A percentile compares a stretch with the other conserved stretches of the same genome.
Conservation (phyloP, 1,140 invertebrate species). For the Monomorium pharaonis region DNA sequence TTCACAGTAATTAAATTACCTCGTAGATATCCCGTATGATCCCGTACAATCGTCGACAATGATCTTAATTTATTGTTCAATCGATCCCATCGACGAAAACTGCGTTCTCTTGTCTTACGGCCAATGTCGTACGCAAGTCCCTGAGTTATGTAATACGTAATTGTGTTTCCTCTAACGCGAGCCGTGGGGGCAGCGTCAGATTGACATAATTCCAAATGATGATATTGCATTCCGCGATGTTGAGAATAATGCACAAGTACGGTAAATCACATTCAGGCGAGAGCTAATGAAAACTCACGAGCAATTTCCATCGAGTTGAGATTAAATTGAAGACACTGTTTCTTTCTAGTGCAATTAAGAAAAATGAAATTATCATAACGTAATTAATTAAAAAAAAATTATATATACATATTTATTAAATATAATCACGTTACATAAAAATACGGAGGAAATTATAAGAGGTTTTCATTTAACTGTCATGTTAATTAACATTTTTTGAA, state of each 20-base stretch:
- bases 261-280: neutral
- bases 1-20: neutral
- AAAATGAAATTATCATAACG: neutral
- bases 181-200: neutral
- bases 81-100: neutral
- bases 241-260: neutral
- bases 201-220: constrained; percentile 12
- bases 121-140: neutral
- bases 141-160: constrained; percentile 28
- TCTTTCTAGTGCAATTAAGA: neutral
- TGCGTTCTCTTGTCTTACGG: constrained; percentile 1
- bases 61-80: constrained; percentile 13
- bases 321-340: neutral
- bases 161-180: neutral
- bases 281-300: constrained; percentile 10
- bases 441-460: neutral
- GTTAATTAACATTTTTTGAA: neutral
- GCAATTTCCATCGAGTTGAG: neutral
- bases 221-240: constrained; percentile 2
- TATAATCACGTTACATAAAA: neutral
- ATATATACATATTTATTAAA: neutral
- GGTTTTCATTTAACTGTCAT: neutral
- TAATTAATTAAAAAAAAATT: neutral
- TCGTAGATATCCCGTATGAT: neutral
- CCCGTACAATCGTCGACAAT: neutral